Evolutionary conservation across 2,113 vertebrate species (phyloP).

Genomic region (Mesembrinibis cayennensis): DNA sequence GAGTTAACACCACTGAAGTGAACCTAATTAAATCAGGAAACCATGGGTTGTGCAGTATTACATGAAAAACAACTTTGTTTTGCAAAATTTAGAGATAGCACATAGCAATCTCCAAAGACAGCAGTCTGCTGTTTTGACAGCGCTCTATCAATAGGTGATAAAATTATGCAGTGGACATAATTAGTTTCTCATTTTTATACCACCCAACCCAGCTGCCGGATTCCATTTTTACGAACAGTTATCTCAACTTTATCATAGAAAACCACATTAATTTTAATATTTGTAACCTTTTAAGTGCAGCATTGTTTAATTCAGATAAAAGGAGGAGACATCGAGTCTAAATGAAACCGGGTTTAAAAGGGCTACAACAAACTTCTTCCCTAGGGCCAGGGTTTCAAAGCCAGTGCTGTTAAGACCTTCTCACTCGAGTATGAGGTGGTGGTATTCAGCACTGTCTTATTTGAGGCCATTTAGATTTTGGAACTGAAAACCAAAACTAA

Average conservation of each 20-base stretch:
- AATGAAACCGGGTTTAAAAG: not conserved
- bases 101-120: not conserved
- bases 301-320: not conserved
- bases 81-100: not conserved
- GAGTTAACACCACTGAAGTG: not conserved
- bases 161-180: not conserved
- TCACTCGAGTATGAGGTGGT: not conserved
- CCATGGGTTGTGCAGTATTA: not conserved
- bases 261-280: not conserved
- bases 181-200: not conserved
- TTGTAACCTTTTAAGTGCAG: not conserved
- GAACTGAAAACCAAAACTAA: not conserved
- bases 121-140: not conserved
- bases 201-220: not conserved
- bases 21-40: not conserved
- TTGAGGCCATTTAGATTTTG: not conserved
- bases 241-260: not conserved
- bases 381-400: not conserved
- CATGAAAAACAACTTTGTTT: not conserved
- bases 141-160: not conserved
- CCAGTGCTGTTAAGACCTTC: not conserved
- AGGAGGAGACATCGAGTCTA: not conserved
- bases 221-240: not conserved
- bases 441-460: not conserved
- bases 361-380: not conserved